Percentiles rank a stretch among this genome's conserved stretches.
Evolutionary conservation across 2,888 invertebrate genomes (phyloP).

Genomic region (Epiblema foenella): DNA sequence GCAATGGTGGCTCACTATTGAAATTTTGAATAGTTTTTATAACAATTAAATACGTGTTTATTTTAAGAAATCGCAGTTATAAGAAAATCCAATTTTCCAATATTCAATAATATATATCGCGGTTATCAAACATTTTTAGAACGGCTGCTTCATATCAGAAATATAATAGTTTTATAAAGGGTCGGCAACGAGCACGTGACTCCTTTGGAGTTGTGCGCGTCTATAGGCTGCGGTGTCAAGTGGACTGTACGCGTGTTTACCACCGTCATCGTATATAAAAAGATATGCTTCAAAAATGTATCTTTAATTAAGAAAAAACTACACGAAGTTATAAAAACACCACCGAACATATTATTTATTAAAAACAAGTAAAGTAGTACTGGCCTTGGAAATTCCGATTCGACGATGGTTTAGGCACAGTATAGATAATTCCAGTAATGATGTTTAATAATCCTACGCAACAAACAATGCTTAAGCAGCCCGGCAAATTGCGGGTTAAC

Average conservation of each 20-base stretch:
- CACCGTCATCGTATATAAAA: too few relatives aligned
- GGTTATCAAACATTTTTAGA: too few relatives aligned
- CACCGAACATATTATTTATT: conserved; percentile 5
- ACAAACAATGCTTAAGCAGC: background rate
- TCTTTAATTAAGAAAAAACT: background rate
- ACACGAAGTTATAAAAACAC: conserved; percentile 7
- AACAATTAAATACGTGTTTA: background rate
- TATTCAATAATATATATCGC: too few relatives aligned
- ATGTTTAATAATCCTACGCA: conserved; percentile 13
- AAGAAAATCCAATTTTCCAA: background rate
- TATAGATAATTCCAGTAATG: background rate
- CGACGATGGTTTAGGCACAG: conserved; percentile 1
- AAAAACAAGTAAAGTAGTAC: conserved; percentile 7
- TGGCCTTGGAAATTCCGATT: conserved; percentile 15
- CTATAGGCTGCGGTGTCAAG: too few relatives aligned
- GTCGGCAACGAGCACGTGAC: too few relatives aligned
- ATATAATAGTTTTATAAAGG: too few relatives aligned
- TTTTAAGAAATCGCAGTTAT: background rate
- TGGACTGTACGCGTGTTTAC: too few relatives aligned
- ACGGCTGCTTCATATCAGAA: too few relatives aligned
- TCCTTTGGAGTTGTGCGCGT: too few relatives aligned
- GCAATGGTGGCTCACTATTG: too few relatives aligned
- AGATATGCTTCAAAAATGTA: too few relatives aligned
- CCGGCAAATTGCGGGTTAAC: background rate
- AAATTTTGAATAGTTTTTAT: background rate